phyloP scores from a whole-genome alignment of 2,888 invertebrate species.

The Lysandra bellargus region DNA sequence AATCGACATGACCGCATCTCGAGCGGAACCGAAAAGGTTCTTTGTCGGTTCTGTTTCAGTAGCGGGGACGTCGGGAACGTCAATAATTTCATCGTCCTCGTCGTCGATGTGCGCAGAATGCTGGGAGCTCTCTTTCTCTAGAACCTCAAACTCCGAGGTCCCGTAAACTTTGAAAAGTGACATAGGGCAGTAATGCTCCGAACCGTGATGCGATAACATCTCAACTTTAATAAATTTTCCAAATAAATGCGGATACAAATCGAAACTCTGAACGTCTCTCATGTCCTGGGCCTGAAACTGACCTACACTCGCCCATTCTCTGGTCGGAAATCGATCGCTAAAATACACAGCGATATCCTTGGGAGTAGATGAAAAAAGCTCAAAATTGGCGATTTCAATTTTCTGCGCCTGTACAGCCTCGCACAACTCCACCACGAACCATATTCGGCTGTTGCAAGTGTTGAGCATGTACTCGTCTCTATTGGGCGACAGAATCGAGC shows the following conservation, averaged over 20 bases:
- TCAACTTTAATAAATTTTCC: conserved; percentile 95
- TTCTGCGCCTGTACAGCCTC: conserved; percentile 97
- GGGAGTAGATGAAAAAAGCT: conserved; percentile 98
- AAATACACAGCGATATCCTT: conserved; percentile 93
- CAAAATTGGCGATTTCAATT: conserved; percentile 98
- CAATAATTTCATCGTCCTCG: conserved; percentile 84
- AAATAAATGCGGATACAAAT: conserved; percentile 88
- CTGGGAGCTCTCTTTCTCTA: conserved; percentile 89
- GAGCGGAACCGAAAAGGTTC: conserved; percentile 91
- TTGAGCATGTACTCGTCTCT: conserved; percentile 99
- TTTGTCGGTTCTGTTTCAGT: conserved; percentile 79
- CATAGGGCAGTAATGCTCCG: conserved; percentile 98
- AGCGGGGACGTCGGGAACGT: conserved; percentile 73
- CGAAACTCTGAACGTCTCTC: conserved; percentile 92
- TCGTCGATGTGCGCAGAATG: conserved; percentile 83
- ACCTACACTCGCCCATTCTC: conserved; percentile 95
- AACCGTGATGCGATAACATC: conserved; percentile 95
- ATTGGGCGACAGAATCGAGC: conserved; percentile 92
- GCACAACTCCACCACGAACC: conserved; percentile 98
- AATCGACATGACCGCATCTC: conserved; percentile 94
- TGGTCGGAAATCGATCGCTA: conserved; percentile 93
- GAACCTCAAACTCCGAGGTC: conserved; percentile 94
- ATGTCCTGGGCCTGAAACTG: conserved; percentile 93
- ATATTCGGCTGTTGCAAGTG: conserved; percentile 94
- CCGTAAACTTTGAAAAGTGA: conserved; percentile 97